Evolutionary conservation across 2,888 invertebrate species (phyloP).

Genomic region (Eristalinus aeneus): DNA sequence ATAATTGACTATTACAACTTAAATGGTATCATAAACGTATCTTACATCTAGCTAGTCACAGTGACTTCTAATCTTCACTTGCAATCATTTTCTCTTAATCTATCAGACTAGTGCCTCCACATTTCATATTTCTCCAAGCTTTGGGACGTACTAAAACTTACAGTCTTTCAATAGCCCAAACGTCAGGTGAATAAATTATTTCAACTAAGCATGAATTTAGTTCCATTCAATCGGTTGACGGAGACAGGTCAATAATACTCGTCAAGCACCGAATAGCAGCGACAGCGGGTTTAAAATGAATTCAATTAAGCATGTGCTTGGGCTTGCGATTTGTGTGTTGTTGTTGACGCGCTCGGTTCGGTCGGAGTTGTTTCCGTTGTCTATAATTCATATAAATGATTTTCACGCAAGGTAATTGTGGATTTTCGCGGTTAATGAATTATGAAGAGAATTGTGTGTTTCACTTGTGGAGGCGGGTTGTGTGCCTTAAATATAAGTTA

Average conservation of each 20-base stretch:
- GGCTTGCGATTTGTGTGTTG: slow-evolving; percentile 26
- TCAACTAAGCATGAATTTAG: slow-evolving; percentile 6
- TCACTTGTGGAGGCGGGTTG: too few species aligned
- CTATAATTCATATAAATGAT: slow-evolving; percentile 80
- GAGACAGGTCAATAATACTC: slow-evolving; percentile 27
- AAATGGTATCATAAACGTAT: background rate
- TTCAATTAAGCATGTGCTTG: slow-evolving; percentile 8
- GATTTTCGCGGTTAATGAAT: background rate
- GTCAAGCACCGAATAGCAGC: background rate
- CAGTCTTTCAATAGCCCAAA: background rate
- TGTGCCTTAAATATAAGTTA: too few species aligned
- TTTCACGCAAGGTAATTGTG: slow-evolving; percentile 78
- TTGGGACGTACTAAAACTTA: too few species aligned
- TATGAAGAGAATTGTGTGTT: too few species aligned
- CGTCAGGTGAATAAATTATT: slow-evolving; percentile 6
- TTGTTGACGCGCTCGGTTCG: slow-evolving; percentile 23
- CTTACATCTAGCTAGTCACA: too few species aligned
- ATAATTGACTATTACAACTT: background rate
- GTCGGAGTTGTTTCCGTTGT: slow-evolving; percentile 76
- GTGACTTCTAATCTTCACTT: too few species aligned
- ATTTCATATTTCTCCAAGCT: too few species aligned
- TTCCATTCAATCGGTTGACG: slow-evolving; percentile 22
- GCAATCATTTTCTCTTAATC: background rate
- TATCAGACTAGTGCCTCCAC: too few species aligned
- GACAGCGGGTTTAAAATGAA: slow-evolving; percentile 13